Conservation (phyloP, 2,113 vertebrate genomes). For the Dendrocopos noguchii region DNA sequence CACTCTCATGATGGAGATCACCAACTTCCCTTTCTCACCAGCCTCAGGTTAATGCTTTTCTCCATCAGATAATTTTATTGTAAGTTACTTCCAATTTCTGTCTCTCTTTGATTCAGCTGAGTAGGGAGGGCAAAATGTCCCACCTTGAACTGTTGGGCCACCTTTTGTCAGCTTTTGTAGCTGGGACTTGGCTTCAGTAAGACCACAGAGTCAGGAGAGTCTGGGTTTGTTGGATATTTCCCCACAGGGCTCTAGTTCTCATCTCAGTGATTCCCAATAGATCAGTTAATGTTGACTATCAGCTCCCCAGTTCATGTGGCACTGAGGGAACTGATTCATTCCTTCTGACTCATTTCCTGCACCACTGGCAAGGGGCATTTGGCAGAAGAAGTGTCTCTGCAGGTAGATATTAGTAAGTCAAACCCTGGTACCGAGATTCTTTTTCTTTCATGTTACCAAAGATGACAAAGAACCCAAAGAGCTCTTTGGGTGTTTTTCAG, state of each 20-base stretch:
- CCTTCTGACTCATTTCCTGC: constrained; percentile 53
- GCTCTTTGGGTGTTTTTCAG: neutral
- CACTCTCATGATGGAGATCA: neutral
- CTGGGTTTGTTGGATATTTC: neutral
- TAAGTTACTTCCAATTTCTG: neutral
- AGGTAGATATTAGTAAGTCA: constrained; percentile 33
- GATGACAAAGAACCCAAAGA: neutral
- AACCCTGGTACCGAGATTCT: neutral
- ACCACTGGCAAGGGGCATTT: neutral
- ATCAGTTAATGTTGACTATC: neutral
- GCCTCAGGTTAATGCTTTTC: neutral
- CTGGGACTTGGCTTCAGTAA: neutral
- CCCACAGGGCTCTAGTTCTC: neutral
- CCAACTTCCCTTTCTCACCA: neutral
- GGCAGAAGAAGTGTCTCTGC: constrained; percentile 24
- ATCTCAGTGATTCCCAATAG: neutral
- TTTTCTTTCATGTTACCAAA: neutral
- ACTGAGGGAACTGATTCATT: constrained; percentile 43
- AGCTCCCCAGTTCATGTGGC: neutral
- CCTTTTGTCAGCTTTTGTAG: neutral
- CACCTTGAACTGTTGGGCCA: neutral
- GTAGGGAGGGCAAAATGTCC: neutral
- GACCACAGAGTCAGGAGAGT: neutral
- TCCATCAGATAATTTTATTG: neutral
- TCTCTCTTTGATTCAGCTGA: neutral